phyloP scores from a whole-genome alignment of 2,113 vertebrate species.

The Plectropomus leopardus region DNA sequence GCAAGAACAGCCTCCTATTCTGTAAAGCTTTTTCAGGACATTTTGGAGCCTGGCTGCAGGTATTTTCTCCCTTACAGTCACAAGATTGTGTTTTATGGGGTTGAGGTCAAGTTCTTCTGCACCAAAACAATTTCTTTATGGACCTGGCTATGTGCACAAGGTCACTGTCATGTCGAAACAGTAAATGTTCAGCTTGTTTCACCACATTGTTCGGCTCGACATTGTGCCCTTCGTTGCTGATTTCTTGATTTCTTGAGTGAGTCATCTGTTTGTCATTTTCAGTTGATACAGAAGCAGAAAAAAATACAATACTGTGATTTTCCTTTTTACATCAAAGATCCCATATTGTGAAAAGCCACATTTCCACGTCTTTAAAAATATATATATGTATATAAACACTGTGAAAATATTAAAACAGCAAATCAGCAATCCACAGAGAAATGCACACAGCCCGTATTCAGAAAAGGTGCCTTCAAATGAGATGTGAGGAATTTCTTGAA shows the following conservation, averaged over 20 bases:
- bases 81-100: background rate
- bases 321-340: background rate
- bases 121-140: background rate
- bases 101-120: background rate
- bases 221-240: background rate
- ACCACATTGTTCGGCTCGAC: background rate
- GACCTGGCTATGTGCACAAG: background rate
- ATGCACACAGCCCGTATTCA: too few relatives aligned
- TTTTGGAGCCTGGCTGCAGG: background rate
- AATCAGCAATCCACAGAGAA: too few relatives aligned
- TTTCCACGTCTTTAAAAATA: too few relatives aligned
- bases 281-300: background rate
- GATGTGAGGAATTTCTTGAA: too few relatives aligned
- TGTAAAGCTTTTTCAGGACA: too few relatives aligned
- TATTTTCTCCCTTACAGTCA: background rate
- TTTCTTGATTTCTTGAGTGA: background rate
- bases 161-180: background rate
- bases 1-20: too few relatives aligned
- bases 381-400: too few relatives aligned
- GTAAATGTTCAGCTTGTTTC: background rate
- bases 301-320: background rate
- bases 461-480: too few relatives aligned
- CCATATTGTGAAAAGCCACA: too few relatives aligned
- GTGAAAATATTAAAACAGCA: too few relatives aligned
- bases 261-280: conserved; percentile 13